These are phyloP conservation scores for Sitodiplosis mosellana DNA, from an alignment of 1,140 invertebrate species.

Conservation along the genomic window DNA sequence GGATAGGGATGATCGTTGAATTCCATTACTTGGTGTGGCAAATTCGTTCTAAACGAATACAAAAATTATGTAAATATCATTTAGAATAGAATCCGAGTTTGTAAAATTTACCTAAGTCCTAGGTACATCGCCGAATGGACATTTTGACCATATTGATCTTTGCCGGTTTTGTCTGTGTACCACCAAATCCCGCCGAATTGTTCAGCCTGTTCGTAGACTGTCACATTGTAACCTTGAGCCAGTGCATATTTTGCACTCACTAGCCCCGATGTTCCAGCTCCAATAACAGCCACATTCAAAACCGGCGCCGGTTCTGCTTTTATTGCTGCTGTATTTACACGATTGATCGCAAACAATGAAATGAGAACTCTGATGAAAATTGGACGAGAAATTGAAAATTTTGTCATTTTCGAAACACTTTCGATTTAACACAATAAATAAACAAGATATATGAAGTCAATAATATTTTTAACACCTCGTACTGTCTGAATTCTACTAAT, in stretches of 20 bases:
- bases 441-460: too few species aligned
- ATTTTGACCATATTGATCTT: slow-evolving; percentile 53
- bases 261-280: slow-evolving; percentile 43
- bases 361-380: too few species aligned
- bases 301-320: too few species aligned
- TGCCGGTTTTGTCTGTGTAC: slow-evolving; percentile 49
- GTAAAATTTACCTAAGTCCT: slow-evolving; percentile 13
- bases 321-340: too few species aligned
- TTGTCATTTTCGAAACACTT: too few species aligned
- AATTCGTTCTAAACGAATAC: neutral
- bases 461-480: too few species aligned
- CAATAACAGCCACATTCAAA: slow-evolving; percentile 35
- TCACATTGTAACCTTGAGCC: slow-evolving; percentile 38
- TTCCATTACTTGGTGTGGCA: neutral
- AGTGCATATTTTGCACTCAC: slow-evolving; percentile 42
- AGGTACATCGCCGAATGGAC: slow-evolving; percentile 78
- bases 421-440: too few species aligned
- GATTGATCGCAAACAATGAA: too few species aligned
- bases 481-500: too few species aligned
- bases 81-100: too few species aligned
- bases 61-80: neutral
- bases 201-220: slow-evolving; percentile 50
- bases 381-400: too few species aligned
- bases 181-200: slow-evolving; percentile 75
- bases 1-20: neutral